Conservation (phyloP, 2,888 invertebrate species). For the Lasioglossum morio region DNA sequence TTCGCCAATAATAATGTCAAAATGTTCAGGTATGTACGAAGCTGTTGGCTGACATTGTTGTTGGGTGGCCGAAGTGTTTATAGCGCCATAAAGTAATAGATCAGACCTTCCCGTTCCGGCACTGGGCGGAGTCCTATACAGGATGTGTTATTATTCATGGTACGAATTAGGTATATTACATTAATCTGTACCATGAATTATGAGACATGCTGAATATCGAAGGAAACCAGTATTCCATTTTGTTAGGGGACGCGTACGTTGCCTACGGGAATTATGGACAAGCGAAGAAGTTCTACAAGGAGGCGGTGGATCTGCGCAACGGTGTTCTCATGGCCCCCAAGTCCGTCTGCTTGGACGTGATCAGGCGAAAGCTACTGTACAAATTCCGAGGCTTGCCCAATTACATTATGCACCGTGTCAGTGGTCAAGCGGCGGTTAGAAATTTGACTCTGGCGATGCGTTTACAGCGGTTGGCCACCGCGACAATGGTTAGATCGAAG, state of each 20-base stretch:
- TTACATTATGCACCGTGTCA: not conserved
- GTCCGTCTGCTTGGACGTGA: slow-evolving; percentile 41
- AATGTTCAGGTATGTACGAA: too few relatives aligned
- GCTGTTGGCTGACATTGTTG: too few relatives aligned
- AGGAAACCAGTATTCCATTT: too few relatives aligned
- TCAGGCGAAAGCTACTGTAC: slow-evolving; percentile 50
- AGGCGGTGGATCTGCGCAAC: slow-evolving; percentile 56
- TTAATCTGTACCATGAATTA: too few relatives aligned
- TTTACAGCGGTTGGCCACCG: slow-evolving; percentile 61
- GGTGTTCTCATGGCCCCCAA: not conserved
- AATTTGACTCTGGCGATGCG: slow-evolving; percentile 62
- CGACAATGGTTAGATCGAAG: slow-evolving; percentile 62
- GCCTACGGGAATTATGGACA: slow-evolving; percentile 67
- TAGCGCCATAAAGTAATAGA: too few relatives aligned
- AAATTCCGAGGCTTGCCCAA: slow-evolving; percentile 37
- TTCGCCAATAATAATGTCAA: too few relatives aligned
- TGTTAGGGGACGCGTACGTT: slow-evolving; percentile 70
- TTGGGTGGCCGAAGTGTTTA: too few relatives aligned
- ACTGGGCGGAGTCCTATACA: too few relatives aligned
- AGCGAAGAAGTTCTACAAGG: slow-evolving; percentile 66
- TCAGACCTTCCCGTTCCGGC: too few relatives aligned
- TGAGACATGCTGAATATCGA: too few relatives aligned
- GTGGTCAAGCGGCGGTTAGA: not conserved
- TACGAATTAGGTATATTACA: too few relatives aligned
- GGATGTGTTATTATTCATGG: too few relatives aligned